phyloP scores from a whole-genome alignment of 2,797 vertebrate genomes.

The Mycteria americana region DNA sequence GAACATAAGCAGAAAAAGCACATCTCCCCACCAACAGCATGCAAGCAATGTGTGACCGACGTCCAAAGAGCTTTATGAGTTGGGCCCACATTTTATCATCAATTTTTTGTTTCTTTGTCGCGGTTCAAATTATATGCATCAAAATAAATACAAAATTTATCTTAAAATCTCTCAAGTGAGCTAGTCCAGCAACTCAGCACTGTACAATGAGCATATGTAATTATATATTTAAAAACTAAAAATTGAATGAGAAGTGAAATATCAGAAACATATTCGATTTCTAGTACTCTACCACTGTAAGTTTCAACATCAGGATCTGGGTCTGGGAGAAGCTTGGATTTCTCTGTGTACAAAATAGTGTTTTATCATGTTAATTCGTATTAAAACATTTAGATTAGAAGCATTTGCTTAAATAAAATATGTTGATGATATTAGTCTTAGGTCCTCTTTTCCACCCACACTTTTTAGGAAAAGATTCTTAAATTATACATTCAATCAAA shows the following conservation, averaged over 20 bases:
- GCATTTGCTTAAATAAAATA: slow-evolving; percentile 53
- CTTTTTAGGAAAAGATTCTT: not conserved
- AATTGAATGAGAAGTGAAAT: slow-evolving; percentile 60
- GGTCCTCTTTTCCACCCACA: slow-evolving; percentile 1
- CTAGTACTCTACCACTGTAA: slow-evolving; percentile 87
- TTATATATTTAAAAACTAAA: slow-evolving; percentile 53
- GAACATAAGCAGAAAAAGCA: slow-evolving; percentile 64
- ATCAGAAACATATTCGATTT: slow-evolving; percentile 68
- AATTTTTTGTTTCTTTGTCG: not conserved
- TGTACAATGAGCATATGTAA: slow-evolving; percentile 62
- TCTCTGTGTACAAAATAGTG: slow-evolving; percentile 81
- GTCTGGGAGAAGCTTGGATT: slow-evolving; percentile 83
- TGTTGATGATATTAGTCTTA: slow-evolving; percentile 7
- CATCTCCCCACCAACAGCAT: slow-evolving; percentile 11
- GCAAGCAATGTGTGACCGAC: slow-evolving; percentile 32
- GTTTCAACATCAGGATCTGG: slow-evolving; percentile 82
- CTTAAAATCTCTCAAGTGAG: not conserved
- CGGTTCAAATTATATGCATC: not conserved
- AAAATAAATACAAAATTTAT: not conserved
- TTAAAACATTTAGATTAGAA: slow-evolving; percentile 61
- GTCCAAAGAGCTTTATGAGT: slow-evolving; percentile 47
- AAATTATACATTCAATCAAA: not conserved
- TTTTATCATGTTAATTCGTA: slow-evolving; percentile 65
- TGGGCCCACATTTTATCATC: slow-evolving; percentile 50
- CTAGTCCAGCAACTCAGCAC: slow-evolving; percentile 47